Conservation (phyloP, 2,888 invertebrate genomes). For the Nomada ferruginata region DNA sequence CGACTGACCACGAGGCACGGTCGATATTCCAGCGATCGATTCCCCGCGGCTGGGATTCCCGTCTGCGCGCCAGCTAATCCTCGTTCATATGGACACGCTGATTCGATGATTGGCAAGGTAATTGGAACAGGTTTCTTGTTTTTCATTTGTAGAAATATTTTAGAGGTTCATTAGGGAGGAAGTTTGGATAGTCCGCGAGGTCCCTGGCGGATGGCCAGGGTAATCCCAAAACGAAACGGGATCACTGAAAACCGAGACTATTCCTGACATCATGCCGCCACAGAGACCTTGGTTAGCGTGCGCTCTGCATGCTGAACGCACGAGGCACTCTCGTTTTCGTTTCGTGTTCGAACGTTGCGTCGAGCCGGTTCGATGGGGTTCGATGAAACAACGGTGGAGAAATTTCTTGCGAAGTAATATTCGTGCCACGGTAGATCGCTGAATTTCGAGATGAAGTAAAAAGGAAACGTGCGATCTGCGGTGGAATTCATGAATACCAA, state of each 20-base stretch:
- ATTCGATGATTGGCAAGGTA: neutral
- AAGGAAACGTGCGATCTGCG: too few relatives aligned
- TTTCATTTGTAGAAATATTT: neutral
- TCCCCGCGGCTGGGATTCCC: neutral
- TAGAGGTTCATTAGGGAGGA: neutral
- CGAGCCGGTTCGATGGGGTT: slow-evolving; percentile 1
- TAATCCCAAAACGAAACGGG: slow-evolving; percentile 51
- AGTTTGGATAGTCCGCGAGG: neutral
- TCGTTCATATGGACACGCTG: neutral
- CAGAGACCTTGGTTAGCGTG: slow-evolving; percentile 70
- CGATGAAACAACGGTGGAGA: neutral
- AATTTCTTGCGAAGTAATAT: too few relatives aligned
- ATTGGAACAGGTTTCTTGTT: neutral
- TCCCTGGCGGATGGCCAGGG: slow-evolving; percentile 60
- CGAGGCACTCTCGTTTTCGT: slow-evolving; percentile 77
- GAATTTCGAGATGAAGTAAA: too few relatives aligned
- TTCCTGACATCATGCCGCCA: slow-evolving; percentile 59
- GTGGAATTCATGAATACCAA: too few relatives aligned
- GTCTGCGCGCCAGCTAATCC: neutral
- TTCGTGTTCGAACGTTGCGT: slow-evolving; percentile 52
- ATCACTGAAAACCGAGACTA: slow-evolving; percentile 57
- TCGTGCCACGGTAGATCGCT: too few relatives aligned
- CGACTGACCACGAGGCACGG: slow-evolving; percentile 31
- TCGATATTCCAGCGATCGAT: slow-evolving; percentile 34
- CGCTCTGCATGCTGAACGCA: slow-evolving; percentile 68